These are phyloP conservation scores for Lanistes nyassanus DNA, from an alignment of 1,140 invertebrate species.

Conservation along the genomic window DNA sequence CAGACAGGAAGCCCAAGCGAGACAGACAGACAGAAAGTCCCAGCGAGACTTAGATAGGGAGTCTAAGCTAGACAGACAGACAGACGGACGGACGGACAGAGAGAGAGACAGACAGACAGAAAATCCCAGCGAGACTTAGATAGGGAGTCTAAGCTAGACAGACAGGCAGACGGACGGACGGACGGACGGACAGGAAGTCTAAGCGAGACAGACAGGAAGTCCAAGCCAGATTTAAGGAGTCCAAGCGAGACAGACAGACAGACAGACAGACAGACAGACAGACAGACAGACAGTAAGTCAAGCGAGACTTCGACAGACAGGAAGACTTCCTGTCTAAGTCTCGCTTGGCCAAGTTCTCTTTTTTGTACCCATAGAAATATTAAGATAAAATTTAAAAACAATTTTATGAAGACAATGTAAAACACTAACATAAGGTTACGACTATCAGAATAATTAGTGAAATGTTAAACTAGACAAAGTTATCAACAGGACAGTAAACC, in stretches of 20 bases:
- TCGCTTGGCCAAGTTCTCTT: no score
- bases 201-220: background rate
- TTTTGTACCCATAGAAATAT: background rate
- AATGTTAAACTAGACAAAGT: background rate
- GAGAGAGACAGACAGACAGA: slow-evolving; percentile 25
- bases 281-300: background rate
- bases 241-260: background rate
- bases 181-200: background rate
- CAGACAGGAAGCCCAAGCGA: no score
- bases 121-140: background rate
- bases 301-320: no score
- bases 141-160: background rate
- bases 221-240: no score
- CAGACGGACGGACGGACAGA: no score
- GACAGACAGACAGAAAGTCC: background rate
- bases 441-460: background rate
- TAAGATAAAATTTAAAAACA: background rate
- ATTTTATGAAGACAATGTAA: background rate
- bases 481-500: background rate
- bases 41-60: background rate
- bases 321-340: no score
- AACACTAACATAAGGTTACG: background rate
- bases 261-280: background rate
- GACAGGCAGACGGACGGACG: no score
- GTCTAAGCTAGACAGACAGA: no score